Evolutionary conservation across 2,888 invertebrate species (phyloP).

Genomic region (Platycheirus albimanus): DNA sequence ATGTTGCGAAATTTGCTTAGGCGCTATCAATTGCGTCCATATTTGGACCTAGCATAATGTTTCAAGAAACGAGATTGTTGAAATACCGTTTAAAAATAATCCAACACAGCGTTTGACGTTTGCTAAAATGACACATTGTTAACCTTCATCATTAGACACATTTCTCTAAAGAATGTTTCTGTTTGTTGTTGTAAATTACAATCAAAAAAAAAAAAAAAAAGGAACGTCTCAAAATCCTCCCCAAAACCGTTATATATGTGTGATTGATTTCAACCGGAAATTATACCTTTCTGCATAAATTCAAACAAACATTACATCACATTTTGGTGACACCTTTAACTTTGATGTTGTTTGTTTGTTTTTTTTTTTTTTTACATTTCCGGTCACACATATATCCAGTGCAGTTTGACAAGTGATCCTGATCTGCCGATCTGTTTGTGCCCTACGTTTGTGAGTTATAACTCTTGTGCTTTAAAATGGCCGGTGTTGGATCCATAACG

Average conservation of each 20-base stretch:
- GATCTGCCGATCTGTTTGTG: slow-evolving; percentile 47
- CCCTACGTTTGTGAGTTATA: slow-evolving; percentile 80
- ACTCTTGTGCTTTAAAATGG: slow-evolving; percentile 81
- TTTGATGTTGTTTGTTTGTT: no score
- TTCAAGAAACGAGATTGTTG: no score
- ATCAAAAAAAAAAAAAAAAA: slow-evolving; percentile 53
- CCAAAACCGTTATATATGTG: slow-evolving; percentile 69
- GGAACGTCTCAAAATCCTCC: slow-evolving; percentile 71
- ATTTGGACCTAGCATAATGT: no score
- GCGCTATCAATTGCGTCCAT: no score
- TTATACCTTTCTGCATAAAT: neutral
- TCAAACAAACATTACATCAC: neutral
- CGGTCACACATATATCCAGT: slow-evolving; percentile 39
- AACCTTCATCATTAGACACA: slow-evolving; percentile 53
- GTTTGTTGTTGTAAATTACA: no score
- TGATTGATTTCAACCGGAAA: slow-evolving; percentile 58
- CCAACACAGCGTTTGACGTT: no score
- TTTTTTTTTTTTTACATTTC: neutral
- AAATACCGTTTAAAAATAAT: no score
- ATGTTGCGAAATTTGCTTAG: no score
- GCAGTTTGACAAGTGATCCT: slow-evolving; percentile 41
- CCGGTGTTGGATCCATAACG: slow-evolving; percentile 83
- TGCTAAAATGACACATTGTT: no score
- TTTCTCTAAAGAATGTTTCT: slow-evolving; percentile 21
- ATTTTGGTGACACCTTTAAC: slow-evolving; percentile 17